Conservation (phyloP, 2,888 invertebrate species). For the Charanyca ferruginea region DNA sequence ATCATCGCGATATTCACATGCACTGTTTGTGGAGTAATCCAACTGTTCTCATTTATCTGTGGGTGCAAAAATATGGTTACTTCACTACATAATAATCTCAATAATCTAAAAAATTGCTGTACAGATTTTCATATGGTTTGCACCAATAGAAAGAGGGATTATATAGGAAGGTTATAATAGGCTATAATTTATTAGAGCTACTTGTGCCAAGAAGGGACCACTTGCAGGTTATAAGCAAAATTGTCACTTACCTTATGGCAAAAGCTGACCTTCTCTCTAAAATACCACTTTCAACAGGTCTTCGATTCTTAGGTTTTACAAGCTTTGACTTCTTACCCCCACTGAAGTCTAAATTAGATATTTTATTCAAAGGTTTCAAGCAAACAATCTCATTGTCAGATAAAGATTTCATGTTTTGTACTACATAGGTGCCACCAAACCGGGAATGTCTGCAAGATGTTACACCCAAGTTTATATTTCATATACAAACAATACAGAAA, state of each 20-base stretch:
- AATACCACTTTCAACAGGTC: conserved; percentile 92
- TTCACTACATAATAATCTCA: no score
- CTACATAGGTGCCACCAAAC: conserved; percentile 98
- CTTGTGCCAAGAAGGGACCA: no score
- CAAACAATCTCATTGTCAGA: conserved; percentile 97
- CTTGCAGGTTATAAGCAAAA: not conserved
- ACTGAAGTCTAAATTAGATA: conserved; percentile 95
- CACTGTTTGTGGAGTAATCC: no score
- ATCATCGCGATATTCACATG: no score
- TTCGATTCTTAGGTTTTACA: conserved; percentile 94
- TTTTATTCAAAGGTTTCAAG: conserved; percentile 95
- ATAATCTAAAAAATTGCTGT: no score
- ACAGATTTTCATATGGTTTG: no score
- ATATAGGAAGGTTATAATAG: no score
- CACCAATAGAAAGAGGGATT: no score
- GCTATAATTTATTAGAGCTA: no score
- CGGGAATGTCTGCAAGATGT: conserved; percentile 94
- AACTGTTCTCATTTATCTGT: no score
- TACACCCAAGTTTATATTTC: not conserved
- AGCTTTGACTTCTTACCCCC: conserved; percentile 90
- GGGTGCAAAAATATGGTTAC: no score
- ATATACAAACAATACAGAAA: not conserved
- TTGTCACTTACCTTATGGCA: conserved; percentile 92
- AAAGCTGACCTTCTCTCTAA: conserved; percentile 96
- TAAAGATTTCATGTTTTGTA: conserved; percentile 98